phyloP scores from a whole-genome alignment of 2,797 vertebrate genomes.

The Cossypha caffra region DNA sequence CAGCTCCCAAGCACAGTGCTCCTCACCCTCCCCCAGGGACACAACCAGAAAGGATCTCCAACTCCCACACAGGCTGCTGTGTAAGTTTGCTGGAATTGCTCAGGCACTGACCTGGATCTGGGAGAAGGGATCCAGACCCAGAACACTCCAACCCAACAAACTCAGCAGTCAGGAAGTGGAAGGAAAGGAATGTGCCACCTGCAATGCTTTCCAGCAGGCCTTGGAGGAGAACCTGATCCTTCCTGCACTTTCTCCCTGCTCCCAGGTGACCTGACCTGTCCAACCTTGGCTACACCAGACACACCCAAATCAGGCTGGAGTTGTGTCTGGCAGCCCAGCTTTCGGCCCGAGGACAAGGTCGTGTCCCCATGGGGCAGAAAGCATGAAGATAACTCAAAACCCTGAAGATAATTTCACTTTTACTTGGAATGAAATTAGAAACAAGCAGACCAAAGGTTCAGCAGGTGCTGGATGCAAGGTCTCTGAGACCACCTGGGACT shows the following conservation, averaged over 20 bases:
- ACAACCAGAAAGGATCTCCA: neutral
- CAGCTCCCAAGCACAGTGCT: neutral
- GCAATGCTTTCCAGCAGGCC: neutral
- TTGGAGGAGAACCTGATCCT: neutral
- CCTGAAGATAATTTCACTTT: neutral
- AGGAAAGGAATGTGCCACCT: neutral
- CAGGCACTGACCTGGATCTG: neutral
- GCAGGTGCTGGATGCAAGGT: neutral
- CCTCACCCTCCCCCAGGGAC: neutral
- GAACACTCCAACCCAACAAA: neutral
- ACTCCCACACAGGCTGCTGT: neutral
- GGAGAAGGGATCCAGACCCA: neutral
- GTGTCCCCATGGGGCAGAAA: neutral
- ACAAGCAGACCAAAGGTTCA: neutral
- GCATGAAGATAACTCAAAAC: neutral
- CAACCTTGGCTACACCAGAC: neutral
- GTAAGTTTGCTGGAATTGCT: fast-evolving
- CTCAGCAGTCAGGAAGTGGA: fast-evolving
- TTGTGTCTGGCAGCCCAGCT: neutral
- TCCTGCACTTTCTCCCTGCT: neutral
- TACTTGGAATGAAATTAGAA: neutral
- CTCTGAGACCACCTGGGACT: neutral
- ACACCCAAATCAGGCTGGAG: neutral
- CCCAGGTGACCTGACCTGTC: neutral
- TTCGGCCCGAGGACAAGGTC: neutral